Evolutionary conservation across 2,797 vertebrate genomes (phyloP).

Genomic region (Poeciliopsis infans): DNA sequence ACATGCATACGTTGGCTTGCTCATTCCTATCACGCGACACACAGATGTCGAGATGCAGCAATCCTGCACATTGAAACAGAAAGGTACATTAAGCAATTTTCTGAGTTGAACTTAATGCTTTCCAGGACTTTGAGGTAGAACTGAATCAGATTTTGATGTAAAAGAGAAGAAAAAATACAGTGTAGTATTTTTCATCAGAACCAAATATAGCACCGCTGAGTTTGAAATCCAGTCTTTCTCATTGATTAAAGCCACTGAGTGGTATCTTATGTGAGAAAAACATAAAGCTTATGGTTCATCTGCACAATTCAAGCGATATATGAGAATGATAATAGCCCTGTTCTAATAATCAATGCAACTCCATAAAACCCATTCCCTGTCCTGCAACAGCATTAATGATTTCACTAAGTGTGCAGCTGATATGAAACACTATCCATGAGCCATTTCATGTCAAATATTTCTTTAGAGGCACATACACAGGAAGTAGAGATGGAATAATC

Average conservation of each 20-base stretch:
- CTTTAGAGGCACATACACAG: slow-evolving; percentile 7
- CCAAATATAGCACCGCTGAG: neutral
- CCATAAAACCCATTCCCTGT: slow-evolving; percentile 1
- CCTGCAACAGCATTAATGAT: neutral
- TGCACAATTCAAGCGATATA: slow-evolving; percentile 18
- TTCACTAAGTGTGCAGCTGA: neutral
- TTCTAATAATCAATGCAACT: slow-evolving; percentile 10
- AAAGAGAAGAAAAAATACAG: slow-evolving; percentile 6
- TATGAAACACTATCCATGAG: neutral
- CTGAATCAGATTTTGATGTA: slow-evolving; percentile 21
- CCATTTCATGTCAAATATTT: neutral
- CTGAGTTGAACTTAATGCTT: neutral
- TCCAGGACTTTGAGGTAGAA: slow-evolving; percentile 14
- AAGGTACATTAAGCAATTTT: neutral
- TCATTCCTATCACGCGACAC: slow-evolving; percentile 6
- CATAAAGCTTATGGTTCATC: slow-evolving; percentile 2
- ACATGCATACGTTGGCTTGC: slow-evolving; percentile 7
- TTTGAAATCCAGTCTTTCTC: slow-evolving; percentile 8
- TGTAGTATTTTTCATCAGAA: neutral
- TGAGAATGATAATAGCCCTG: slow-evolving; percentile 5
- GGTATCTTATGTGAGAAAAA: slow-evolving; percentile 19
- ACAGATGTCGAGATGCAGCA: slow-evolving; percentile 41
- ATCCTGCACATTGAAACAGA: slow-evolving; percentile 44
- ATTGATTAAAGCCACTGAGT: slow-evolving; percentile 17
- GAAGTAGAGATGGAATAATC: neutral